Evolutionary conservation across 37 sponge, comb jelly and placozoan genomes (phyloP).

Genomic region (Aplysina aerophoba): DNA sequence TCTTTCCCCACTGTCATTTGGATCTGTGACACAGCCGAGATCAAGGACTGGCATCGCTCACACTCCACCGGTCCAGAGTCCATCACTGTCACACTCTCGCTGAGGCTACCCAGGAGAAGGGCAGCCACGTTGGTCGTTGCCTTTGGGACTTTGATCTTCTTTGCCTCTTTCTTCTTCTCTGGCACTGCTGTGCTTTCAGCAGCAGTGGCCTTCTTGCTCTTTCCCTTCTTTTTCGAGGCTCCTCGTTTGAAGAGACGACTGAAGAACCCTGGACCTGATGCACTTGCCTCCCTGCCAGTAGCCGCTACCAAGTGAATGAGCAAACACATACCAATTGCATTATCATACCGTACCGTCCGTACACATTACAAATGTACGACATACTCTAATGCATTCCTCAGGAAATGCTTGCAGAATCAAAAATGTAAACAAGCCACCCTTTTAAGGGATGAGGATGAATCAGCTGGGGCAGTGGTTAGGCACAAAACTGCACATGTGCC

Average conservation of each 20-base stretch:
- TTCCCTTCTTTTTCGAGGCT: conserved; percentile 24
- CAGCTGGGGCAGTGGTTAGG: too few relatives aligned
- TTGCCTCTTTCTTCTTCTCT: conserved; percentile 41
- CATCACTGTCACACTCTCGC: conserved; percentile 28
- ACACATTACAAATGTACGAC: too few relatives aligned
- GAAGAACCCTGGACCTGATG: conserved; percentile 20
- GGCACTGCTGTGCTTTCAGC: conserved; percentile 17
- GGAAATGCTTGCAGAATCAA: too few relatives aligned
- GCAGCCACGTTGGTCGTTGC: conserved; percentile 75
- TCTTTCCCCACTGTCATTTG: conserved; percentile 22
- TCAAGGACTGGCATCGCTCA: conserved; percentile 61
- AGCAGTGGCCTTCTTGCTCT: conserved; percentile 12
- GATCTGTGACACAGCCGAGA: conserved; percentile 74
- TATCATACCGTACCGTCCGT: too few relatives aligned
- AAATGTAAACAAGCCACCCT: too few relatives aligned
- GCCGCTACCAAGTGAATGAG: too few relatives aligned
- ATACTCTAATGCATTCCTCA: too few relatives aligned
- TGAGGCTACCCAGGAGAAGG: conserved; percentile 74
- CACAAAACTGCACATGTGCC: too few relatives aligned
- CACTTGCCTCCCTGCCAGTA: too few relatives aligned
- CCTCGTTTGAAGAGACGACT: conserved; percentile 21
- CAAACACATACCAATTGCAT: too few relatives aligned
- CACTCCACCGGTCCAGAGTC: conserved; percentile 63
- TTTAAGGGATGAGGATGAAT: too few relatives aligned
- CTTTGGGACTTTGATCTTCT: conserved; percentile 68